Percentiles rank a stretch among this genome's conserved stretches.
phyloP scores from a whole-genome alignment of 2,113 vertebrate species.

The Periophthalmus modestus region DNA sequence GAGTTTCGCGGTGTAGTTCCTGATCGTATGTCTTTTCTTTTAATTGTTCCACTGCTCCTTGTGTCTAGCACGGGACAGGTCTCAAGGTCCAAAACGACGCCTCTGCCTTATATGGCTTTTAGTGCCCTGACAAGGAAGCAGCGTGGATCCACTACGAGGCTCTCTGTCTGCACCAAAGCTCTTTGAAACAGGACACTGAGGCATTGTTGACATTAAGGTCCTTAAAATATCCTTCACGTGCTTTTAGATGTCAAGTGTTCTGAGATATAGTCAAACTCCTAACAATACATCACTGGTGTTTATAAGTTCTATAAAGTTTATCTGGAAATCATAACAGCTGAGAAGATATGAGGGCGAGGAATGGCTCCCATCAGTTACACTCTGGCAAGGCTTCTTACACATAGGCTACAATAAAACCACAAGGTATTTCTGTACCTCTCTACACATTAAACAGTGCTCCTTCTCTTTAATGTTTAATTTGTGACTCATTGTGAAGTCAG shows the following conservation, averaged over 20 bases:
- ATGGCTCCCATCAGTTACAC: not conserved
- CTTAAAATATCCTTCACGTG: constrained; percentile 28
- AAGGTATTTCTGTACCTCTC: not conserved
- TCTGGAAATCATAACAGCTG: not conserved
- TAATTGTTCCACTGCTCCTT: constrained; percentile 24
- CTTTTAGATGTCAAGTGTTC: constrained; percentile 15
- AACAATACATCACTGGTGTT: not conserved
- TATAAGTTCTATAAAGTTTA: not conserved
- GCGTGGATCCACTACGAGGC: constrained; percentile 14
- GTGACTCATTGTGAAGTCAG: not conserved
- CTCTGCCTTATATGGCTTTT: constrained; percentile 55
- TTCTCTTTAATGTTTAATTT: not conserved
- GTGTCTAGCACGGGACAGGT: constrained; percentile 43
- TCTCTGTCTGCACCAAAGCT: not conserved
- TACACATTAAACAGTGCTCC: not conserved
- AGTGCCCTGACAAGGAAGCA: constrained; percentile 15
- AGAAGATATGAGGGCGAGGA: not conserved
- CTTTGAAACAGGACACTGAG: constrained; percentile 25
- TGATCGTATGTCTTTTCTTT: not conserved
- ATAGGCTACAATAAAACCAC: not conserved
- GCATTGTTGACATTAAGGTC: constrained; percentile 20
- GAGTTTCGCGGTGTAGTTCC: constrained; percentile 26
- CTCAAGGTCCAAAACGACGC: constrained; percentile 54
- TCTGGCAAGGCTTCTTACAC: not conserved
- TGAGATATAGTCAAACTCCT: not conserved